Evolutionary conservation across 2,797 vertebrate genomes (phyloP).

Genomic region (Philypnodon macrostomus): DNA sequence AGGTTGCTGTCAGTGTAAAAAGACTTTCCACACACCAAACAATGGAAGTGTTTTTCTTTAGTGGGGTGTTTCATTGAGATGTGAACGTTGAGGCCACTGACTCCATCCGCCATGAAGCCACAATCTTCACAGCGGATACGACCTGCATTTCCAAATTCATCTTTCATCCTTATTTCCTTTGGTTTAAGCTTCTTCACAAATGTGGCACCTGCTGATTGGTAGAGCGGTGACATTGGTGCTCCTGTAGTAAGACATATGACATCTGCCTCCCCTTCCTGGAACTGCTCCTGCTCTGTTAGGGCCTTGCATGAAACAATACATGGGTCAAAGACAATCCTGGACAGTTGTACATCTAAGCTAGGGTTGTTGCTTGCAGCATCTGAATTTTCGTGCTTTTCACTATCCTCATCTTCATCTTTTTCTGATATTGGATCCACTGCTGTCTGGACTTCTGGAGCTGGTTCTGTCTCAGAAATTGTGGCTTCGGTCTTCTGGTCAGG

Average conservation of each 20-base stretch:
- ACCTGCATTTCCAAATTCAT: slow-evolving; percentile 37
- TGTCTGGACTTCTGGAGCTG: slow-evolving; percentile 17
- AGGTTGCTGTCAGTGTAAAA: slow-evolving; percentile 97
- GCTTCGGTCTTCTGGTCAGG: slow-evolving; percentile 6
- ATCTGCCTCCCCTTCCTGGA: slow-evolving; percentile 60
- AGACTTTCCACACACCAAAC: slow-evolving; percentile 94
- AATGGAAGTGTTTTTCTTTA: slow-evolving; percentile 97
- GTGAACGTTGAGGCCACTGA: slow-evolving; percentile 95
- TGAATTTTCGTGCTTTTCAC: slow-evolving; percentile 27
- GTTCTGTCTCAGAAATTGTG: slow-evolving; percentile 23
- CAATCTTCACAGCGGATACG: slow-evolving; percentile 94
- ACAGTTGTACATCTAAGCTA: slow-evolving; percentile 63
- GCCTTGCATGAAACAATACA: slow-evolving; percentile 87
- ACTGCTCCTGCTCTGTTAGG: slow-evolving; percentile 72
- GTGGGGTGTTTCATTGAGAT: slow-evolving; percentile 98
- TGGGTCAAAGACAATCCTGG: slow-evolving; percentile 83
- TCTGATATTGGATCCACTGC: slow-evolving; percentile 21
- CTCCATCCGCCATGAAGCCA: slow-evolving; percentile 93
- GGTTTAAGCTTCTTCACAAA: slow-evolving; percentile 54
- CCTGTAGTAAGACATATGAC: slow-evolving; percentile 54
- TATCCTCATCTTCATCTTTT: slow-evolving; percentile 18
- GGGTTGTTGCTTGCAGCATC: slow-evolving; percentile 28
- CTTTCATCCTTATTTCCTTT: slow-evolving; percentile 23
- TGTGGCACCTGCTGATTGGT: slow-evolving; percentile 5
- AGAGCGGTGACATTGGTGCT: slow-evolving; percentile 5